Base-by-base conservation (phyloP, 2,113 vertebrate species). In the Erinaceus europaeus region DNA sequence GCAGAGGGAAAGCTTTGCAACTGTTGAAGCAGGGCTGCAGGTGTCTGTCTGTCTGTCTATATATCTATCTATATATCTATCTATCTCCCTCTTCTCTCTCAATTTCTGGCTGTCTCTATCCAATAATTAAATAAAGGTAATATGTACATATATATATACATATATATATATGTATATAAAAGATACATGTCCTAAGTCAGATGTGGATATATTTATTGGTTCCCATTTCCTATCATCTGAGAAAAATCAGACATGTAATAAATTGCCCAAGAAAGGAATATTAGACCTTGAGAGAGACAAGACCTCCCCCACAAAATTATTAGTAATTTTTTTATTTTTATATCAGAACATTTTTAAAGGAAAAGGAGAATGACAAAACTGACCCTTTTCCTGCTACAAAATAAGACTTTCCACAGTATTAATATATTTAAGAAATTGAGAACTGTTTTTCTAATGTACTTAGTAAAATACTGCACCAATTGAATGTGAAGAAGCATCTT, bases 361-460 rank as follows among this genome's bases (percentile, higher is more conserved):
- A 75, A 52, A 38, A 59, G 18, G 53, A 72, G 15, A 83, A 38
- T 48, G n/a, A 57, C 55, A 59, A 67, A 67, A 3, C 18, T 75
- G 23, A 52, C 42, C 1, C 59, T 72, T 77, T 34, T 50, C 4
- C 18, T 73, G 40, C 53, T n/a, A n/a, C n/a, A 25, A 76, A 67
- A 67, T 59, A 73, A 67, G 3, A 0, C 3, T n/a, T 76, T 3
- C 11, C 0, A 18, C 9, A 59, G 2, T 34, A 57, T 72, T 75
- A 25, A n/a, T 59, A 80, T 46, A 61, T 53, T 46, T 65, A 3
- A 40, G 65, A 80, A 74, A 27, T 27, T 75, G 21, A 82, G 82
- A 89, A 79, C 6, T 59, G 25, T 86, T 93, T 92, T 48, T 34
- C 50, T 87, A 89, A 73, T 61, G 77, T 23, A 40, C 11, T 82